Base-by-base conservation (phyloP, 53 echinoderm and acorn worm genomes). In the Pentamera pediparva region DNA sequence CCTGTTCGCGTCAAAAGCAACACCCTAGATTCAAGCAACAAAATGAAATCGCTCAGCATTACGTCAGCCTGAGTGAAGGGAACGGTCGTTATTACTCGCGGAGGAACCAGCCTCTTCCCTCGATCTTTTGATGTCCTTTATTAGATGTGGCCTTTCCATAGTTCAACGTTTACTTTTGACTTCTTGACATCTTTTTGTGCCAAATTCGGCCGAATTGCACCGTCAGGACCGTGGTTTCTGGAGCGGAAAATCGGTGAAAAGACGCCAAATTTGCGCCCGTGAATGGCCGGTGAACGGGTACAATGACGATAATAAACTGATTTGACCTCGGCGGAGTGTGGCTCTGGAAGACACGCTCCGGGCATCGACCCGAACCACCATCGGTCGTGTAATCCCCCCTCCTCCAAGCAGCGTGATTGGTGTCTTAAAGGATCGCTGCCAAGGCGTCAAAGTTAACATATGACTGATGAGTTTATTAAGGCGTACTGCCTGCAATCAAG, bases 241-340 rank as follows among this genome's bases (percentile, higher is more conserved):
- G 87, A 82, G 87, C 87, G 87, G 63, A 87, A 82, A 87, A 87
- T 87, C 82, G 61, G 25, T 78, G 78, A 87, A 78, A 78, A 72
- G 73, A 69, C 81, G n/a, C n/a, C n/a, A 41, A 67, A 40, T 43
- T 67, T 67, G 41, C 45, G 43, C 67, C 39, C 45, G 31, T 67
- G 67, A 67, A 67, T 67, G 45, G 13, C 29, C 45, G 41, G 27
- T 41, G 26, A 67, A n/a, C n/a, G n/a, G n/a, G n/a, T n/a, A n/a
- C n/a, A n/a, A n/a, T n/a, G n/a, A n/a, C n/a, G n/a, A n/a, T n/a
- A n/a, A n/a, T n/a, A n/a, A n/a, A n/a, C n/a, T n/a, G n/a, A n/a
- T n/a, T n/a, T n/a, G n/a, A n/a, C n/a, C n/a, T n/a, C n/a, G n/a
- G n/a, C n/a, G n/a, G n/a, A n/a, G n/a, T n/a, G n/a, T n/a, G n/a